Conservation (phyloP, 30 jellyfish, hydroid and myxozoan genomes). For the Mastigias papua region DNA sequence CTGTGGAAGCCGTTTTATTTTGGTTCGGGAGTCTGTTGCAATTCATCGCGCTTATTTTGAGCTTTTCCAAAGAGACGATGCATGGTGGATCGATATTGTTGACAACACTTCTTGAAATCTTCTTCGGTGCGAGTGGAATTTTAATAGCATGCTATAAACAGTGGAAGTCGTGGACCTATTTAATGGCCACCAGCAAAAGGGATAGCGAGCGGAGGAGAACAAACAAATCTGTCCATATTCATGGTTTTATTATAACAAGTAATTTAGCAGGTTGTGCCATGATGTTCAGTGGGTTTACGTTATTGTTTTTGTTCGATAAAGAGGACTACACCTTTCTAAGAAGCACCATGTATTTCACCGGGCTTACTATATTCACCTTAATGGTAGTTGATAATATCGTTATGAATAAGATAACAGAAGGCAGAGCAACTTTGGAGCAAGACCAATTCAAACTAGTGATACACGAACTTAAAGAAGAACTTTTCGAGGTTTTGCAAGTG, state of each 20-base stretch:
- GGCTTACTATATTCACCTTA: constrained; percentile 67
- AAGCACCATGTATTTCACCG: constrained; percentile 78
- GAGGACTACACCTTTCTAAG: constrained; percentile 52
- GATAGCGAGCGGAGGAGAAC: not conserved
- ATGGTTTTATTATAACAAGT: constrained; percentile 73
- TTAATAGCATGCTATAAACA: constrained; percentile 68
- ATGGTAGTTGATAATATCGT: constrained; percentile 62
- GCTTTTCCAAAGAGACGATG: constrained; percentile 79
- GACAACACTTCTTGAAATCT: constrained; percentile 63
- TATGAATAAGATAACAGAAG: constrained; percentile 65
- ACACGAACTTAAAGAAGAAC: constrained; percentile 78
- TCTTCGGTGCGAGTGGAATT: constrained; percentile 57
- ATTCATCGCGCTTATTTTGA: constrained; percentile 63
- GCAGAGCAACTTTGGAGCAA: constrained; percentile 38
- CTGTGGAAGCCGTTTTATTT: constrained; percentile 53
- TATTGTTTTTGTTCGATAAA: constrained; percentile 65
- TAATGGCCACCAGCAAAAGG: not conserved
- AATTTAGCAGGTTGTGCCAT: constrained; percentile 75
- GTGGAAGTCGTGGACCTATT: constrained; percentile 64
- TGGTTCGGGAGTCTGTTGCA: constrained; percentile 66
- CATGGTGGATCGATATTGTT: constrained; percentile 39
- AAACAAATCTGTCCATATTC: constrained; percentile 43
- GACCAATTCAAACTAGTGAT: constrained; percentile 65
- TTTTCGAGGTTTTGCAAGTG: constrained; percentile 67
- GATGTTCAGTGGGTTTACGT: constrained; percentile 70